Evolutionary conservation across 2,113 vertebrate genomes (phyloP), one percentile per base, ranked within the genome.

Genomic region (Quiscalus mexicanus): DNA sequence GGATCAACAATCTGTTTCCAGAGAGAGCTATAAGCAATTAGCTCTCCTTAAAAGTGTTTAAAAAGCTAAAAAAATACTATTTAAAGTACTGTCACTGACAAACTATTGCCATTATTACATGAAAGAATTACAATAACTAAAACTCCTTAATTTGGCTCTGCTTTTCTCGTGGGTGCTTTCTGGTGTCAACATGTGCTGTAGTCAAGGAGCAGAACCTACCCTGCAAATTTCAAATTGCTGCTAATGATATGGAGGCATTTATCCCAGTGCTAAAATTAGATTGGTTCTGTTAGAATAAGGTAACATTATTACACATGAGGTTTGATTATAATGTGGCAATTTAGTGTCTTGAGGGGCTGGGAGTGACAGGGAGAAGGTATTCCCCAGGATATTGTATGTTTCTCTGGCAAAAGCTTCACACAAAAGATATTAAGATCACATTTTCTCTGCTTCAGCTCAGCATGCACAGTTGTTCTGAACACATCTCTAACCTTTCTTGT

Each of bases 351-450:
- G 47, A 60, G 67, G 15, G 56, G 5, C 42, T 80, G 31, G 35
- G 15, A 81, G 42, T n/a, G 44, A 78, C 27, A 67, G 22, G 14
- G 37, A 71, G 52, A 73, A 76, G 27, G 14, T 65, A 23, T 33
- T 8, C 2, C 12, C 4, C 20, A 30, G 27, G 15, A 8, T 49
- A 45, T 5, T 10, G 4, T 33, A 0, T 62, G n/a, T 58, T 70
- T 84, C 16, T 87, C 35, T 37, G 30, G 30, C 39, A 87, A 96
- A 75, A 93, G 74, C n/a, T 65, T 62, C 50, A 47, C 30, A 84
- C 33, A 58, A 53, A 64, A 58, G 15, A 68, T 79, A 49, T 11
- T 91, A 28, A 94, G 50, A 47, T 62, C 28, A 33, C 4, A 2
- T 89, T 87, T 84, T 69, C 16, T 84, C 12, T 47, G 21, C 39